These are phyloP conservation scores for Eleutherodactylus coqui DNA, from an alignment of 2,797 vertebrate genomes.

Conservation along the genomic window DNA sequence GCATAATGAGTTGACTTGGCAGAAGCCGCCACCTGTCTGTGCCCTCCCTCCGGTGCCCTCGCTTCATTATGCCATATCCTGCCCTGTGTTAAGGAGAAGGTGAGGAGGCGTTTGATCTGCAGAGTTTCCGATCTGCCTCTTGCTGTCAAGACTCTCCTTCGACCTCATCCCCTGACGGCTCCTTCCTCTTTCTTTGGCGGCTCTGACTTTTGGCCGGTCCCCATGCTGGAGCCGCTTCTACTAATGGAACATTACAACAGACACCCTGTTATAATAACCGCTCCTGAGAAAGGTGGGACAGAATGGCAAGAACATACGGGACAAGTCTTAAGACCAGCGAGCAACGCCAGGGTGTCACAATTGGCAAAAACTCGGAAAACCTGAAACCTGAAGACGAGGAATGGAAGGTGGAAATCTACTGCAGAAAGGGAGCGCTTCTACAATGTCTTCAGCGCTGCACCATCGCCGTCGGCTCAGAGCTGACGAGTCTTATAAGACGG, in stretches of 20 bases:
- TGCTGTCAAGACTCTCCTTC: constrained; percentile 26
- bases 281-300: constrained; percentile 52
- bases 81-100: background rate
- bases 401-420: background rate
- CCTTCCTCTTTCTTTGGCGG: constrained; percentile 24
- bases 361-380: constrained; percentile 40
- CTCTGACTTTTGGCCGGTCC: constrained; percentile 50
- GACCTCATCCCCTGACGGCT: constrained; percentile 32
- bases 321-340: constrained; percentile 42
- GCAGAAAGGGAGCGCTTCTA: background rate
- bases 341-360: constrained; percentile 61
- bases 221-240: constrained; percentile 43
- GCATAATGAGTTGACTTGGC: background rate
- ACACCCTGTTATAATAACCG: constrained; percentile 58
- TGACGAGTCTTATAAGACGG: background rate
- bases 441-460: background rate
- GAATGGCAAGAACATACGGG: constrained; percentile 60
- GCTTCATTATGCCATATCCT: background rate
- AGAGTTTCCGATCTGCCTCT: constrained; percentile 4
- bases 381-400: constrained; percentile 23
- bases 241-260: constrained; percentile 59
- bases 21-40: background rate
- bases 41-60: background rate
- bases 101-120: background rate
- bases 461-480: too few relatives aligned